These are phyloP conservation scores for Sarcophaga bullata DNA, from an alignment of 1,140 invertebrate species.

Conservation along the genomic window DNA sequence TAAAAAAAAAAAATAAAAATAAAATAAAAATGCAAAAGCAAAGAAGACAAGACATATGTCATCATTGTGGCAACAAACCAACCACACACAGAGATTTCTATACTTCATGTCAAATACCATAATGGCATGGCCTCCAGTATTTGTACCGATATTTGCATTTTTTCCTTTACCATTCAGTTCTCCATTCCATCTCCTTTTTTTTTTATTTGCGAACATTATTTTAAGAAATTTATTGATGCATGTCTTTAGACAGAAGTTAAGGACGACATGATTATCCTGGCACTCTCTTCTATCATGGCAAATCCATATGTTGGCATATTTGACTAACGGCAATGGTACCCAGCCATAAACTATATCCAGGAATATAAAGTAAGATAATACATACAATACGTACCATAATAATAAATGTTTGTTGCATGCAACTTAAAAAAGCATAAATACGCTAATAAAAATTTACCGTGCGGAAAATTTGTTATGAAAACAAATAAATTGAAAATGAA, in stretches of 20 bases:
- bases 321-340: not conserved
- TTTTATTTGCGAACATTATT: not conserved
- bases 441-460: constrained; percentile 64
- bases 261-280: constrained; percentile 8
- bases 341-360: not conserved
- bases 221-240: constrained; percentile 24
- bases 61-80: not conserved
- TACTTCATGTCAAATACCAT: constrained; percentile 1
- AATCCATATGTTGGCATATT: not conserved
- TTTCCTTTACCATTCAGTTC: not conserved
- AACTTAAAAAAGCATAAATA: constrained; percentile 53
- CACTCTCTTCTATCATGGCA: not conserved
- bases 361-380: not conserved
- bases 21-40: too few species aligned
- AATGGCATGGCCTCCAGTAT: constrained; percentile 30
- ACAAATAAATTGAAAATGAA: constrained; percentile 58
- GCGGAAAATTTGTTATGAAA: constrained; percentile 65
- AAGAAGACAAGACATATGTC: not conserved
- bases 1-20: too few species aligned
- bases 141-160: constrained; percentile 29
- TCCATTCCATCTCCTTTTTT: too few species aligned
- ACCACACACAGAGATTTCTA: not conserved
- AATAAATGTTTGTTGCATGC: constrained; percentile 16
- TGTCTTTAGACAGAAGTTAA: constrained; percentile 24
- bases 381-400: not conserved